These are phyloP conservation scores for Grantiella picta DNA, from an alignment of 2,113 vertebrate species.

Conservation along the genomic window DNA sequence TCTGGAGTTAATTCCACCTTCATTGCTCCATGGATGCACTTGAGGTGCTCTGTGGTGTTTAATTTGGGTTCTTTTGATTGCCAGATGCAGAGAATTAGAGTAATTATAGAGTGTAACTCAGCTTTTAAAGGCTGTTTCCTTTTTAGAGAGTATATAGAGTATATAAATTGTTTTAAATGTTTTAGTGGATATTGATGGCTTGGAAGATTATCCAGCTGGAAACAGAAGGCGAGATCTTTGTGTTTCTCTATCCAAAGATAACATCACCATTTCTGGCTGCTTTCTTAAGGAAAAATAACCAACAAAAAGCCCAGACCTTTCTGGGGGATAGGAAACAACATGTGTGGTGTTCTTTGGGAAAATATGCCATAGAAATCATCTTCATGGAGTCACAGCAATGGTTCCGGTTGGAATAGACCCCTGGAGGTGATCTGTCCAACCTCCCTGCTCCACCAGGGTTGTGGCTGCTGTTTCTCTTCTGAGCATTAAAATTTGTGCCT, in stretches of 20 bases:
- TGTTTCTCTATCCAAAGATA: not conserved
- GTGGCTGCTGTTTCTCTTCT: not conserved
- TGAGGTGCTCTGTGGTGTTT: conserved; percentile 55
- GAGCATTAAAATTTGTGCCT: not conserved
- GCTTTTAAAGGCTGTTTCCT: conserved; percentile 52
- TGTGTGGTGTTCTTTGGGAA: not conserved
- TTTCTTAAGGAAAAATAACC: not conserved
- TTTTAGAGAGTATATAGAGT: conserved; percentile 44
- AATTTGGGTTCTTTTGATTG: conserved; percentile 53
- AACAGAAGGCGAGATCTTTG: conserved; percentile 19
- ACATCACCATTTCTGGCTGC: not conserved
- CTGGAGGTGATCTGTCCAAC: not conserved
- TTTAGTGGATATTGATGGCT: conserved; percentile 48
- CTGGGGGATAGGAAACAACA: too few species aligned
- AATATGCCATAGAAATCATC: not conserved
- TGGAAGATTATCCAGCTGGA: conserved; percentile 58
- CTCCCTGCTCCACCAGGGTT: not conserved
- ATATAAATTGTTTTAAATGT: conserved; percentile 58
- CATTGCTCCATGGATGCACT: conserved; percentile 42
- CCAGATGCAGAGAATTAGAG: conserved; percentile 59
- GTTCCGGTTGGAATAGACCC: not conserved
- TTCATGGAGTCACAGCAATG: not conserved
- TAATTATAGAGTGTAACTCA: conserved; percentile 48
- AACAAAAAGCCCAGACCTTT: not conserved
- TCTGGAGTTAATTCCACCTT: conserved; percentile 64